A percentile compares a stretch with the other conserved stretches of the same genome.
Conservation (phyloP, 2,797 vertebrate genomes). For the Anniella stebbinsi region DNA sequence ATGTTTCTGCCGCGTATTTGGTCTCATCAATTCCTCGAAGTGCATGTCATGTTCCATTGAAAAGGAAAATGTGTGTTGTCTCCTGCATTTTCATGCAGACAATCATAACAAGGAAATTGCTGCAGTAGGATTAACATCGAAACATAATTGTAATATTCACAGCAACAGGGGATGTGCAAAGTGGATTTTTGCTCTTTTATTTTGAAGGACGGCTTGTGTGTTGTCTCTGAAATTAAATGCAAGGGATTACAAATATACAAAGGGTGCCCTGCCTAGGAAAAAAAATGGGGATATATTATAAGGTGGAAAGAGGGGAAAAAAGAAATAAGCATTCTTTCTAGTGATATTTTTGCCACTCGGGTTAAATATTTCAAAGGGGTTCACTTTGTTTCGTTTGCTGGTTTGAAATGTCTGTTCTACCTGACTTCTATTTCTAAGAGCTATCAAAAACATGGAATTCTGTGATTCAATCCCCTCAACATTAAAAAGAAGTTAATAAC, state of each 20-base stretch:
- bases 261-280: conserved; percentile 8
- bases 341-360: not conserved
- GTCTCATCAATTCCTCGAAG: conserved; percentile 53
- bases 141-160: conserved; percentile 63
- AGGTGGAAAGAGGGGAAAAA: no score
- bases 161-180: conserved; percentile 51
- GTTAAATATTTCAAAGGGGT: not conserved
- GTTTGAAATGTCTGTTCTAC: not conserved
- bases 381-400: not conserved
- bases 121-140: conserved; percentile 61
- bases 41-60: conserved; percentile 47
- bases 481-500: not conserved
- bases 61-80: conserved; percentile 50
- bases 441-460: not conserved
- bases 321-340: not conserved
- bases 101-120: conserved; percentile 50
- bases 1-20: conserved; percentile 47
- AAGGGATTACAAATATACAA: conserved; percentile 36
- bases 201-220: not conserved
- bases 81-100: conserved; percentile 56
- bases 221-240: conserved; percentile 39
- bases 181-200: conserved; percentile 39
- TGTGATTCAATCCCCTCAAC: not conserved
- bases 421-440: not conserved
- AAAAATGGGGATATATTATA: not conserved